Conservation (phyloP, 2,113 vertebrate genomes). For the Aythya baeri region DNA sequence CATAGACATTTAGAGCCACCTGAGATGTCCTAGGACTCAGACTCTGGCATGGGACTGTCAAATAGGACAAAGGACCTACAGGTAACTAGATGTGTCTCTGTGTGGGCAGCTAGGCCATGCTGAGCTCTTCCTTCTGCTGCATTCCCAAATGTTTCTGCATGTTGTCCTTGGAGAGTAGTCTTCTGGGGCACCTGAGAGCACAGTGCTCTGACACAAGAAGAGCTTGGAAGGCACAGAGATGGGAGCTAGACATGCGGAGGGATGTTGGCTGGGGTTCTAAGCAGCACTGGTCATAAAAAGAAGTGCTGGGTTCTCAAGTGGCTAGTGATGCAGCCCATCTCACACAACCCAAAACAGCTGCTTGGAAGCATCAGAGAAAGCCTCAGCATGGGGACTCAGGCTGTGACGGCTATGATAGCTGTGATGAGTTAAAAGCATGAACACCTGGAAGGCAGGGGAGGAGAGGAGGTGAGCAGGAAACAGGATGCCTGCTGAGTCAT, state of each 20-base stretch:
- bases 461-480: neutral
- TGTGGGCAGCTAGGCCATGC: neutral
- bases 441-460: neutral
- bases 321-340: neutral
- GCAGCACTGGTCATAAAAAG: neutral
- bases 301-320: rapidly evolving
- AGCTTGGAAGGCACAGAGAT: neutral
- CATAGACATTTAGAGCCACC: neutral
- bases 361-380: no score
- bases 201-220: neutral
- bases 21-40: neutral
- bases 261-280: neutral
- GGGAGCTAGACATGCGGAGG: neutral
- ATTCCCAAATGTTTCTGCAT: neutral
- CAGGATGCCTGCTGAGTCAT: rapidly evolving
- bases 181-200: neutral
- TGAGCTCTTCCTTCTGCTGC: neutral
- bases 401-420: neutral
- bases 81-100: neutral
- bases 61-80: neutral
- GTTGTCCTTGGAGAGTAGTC: no score
- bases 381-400: no score
- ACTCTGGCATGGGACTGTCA: neutral
- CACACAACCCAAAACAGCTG: no score
- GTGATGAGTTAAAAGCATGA: neutral